Conservation (phyloP, 2,888 invertebrate genomes). For the Microctonus brassicae region DNA sequence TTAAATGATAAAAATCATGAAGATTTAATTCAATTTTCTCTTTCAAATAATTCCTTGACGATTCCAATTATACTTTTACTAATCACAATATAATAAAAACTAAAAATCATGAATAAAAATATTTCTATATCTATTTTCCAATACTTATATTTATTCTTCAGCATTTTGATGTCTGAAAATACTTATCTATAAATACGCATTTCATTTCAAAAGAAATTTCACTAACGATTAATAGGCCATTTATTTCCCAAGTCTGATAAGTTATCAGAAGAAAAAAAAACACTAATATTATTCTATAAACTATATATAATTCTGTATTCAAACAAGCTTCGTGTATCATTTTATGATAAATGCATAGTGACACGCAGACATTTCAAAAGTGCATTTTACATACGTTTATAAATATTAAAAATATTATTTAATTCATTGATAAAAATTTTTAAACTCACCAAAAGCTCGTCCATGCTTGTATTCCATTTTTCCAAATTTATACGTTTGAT, state of each 20-base stretch:
- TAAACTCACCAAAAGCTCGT: slow-evolving; percentile 89
- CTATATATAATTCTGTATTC: not conserved
- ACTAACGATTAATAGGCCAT: not conserved
- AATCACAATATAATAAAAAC: not conserved
- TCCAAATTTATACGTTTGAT: slow-evolving; percentile 99
- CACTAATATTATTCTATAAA: not conserved
- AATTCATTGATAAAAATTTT: not conserved
- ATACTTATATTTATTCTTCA: no score
- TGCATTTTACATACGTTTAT: not conserved
- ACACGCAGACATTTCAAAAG: not conserved
- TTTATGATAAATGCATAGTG: not conserved
- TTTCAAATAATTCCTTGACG: not conserved
- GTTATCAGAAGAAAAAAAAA: slow-evolving; percentile 17
- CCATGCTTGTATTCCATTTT: slow-evolving; percentile 99
- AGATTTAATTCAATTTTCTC: not conserved
- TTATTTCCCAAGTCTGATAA: slow-evolving; percentile 15
- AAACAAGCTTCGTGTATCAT: slow-evolving; percentile 9
- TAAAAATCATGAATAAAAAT: not conserved
- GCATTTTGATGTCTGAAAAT: no score
- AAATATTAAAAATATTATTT: slow-evolving; percentile 14
- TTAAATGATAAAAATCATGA: not conserved
- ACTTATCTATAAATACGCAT: not conserved
- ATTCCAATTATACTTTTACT: not conserved
- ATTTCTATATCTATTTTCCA: not conserved
- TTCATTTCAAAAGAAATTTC: not conserved